These are phyloP conservation scores for Eudemis profundana DNA, from an alignment of 2,888 invertebrate genomes.

Conservation along the genomic window DNA sequence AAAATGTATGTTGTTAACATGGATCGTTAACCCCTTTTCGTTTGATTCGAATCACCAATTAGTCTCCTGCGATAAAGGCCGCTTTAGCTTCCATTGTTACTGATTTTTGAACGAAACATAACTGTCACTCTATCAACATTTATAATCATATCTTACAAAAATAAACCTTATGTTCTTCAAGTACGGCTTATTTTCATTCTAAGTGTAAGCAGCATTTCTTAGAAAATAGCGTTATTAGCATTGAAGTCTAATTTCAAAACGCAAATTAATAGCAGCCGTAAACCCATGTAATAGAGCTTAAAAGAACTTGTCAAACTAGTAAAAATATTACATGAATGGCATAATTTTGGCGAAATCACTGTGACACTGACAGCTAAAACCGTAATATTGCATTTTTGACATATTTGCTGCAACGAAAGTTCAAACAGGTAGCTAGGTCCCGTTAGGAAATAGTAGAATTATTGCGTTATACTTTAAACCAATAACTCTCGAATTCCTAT, in stretches of 20 bases:
- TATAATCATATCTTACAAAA: background rate
- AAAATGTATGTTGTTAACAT: too few species aligned
- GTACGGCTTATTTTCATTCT: background rate
- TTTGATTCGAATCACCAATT: too few species aligned
- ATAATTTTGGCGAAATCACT: background rate
- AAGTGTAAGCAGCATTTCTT: background rate
- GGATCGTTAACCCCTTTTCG: too few species aligned
- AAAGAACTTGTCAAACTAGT: background rate
- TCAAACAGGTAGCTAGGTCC: slow-evolving; percentile 15
- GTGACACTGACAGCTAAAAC: slow-evolving; percentile 17
- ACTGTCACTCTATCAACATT: background rate
- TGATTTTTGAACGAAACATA: background rate
- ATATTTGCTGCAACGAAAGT: slow-evolving; percentile 44
- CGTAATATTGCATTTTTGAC: slow-evolving; percentile 7
- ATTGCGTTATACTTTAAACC: background rate
- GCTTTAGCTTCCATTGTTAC: background rate
- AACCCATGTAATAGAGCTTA: background rate
- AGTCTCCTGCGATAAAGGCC: too few species aligned
- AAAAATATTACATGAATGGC: background rate
- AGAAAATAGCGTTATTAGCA: background rate
- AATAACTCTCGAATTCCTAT: background rate
- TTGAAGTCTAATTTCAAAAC: background rate
- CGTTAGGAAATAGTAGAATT: slow-evolving; percentile 23
- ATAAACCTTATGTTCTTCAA: background rate
- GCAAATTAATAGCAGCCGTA: background rate